phyloP scores from a whole-genome alignment of 2,113 vertebrate species.

The Bos javanicus region DNA sequence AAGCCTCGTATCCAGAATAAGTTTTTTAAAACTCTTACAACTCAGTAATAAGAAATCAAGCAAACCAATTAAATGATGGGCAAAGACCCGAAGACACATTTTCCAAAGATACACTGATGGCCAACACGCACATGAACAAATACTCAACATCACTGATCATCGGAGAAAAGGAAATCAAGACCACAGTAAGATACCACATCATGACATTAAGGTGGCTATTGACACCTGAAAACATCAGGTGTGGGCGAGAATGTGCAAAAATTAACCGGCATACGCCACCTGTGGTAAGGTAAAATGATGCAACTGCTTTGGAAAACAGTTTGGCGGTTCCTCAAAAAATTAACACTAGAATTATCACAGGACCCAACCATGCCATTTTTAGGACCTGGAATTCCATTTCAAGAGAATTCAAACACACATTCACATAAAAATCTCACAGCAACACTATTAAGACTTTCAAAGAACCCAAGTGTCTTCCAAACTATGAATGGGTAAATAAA shows the following conservation, averaged over 20 bases:
- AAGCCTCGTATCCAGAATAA: background rate
- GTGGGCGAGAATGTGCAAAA: background rate
- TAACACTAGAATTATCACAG: background rate
- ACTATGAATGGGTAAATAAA: background rate
- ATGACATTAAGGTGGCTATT: too few relatives aligned
- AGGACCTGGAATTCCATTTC: background rate
- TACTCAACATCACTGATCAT: background rate
- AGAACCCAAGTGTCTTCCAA: background rate
- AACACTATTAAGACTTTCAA: background rate
- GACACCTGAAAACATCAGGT: background rate
- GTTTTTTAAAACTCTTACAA: background rate
- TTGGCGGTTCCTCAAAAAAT: background rate
- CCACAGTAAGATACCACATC: background rate
- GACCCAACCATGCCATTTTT: background rate
- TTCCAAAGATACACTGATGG: background rate
- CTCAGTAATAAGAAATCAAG: background rate
- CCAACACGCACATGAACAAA: background rate
- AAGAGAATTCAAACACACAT: background rate
- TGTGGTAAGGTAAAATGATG: background rate
- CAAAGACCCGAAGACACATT: background rate
- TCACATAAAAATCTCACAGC: background rate
- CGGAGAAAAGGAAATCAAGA: background rate
- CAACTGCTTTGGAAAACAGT: background rate
- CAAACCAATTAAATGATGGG: background rate
- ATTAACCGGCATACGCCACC: accelerated